These are phyloP conservation scores for Formica selysi DNA, from an alignment of 1,140 invertebrate genomes.

Conservation along the genomic window DNA sequence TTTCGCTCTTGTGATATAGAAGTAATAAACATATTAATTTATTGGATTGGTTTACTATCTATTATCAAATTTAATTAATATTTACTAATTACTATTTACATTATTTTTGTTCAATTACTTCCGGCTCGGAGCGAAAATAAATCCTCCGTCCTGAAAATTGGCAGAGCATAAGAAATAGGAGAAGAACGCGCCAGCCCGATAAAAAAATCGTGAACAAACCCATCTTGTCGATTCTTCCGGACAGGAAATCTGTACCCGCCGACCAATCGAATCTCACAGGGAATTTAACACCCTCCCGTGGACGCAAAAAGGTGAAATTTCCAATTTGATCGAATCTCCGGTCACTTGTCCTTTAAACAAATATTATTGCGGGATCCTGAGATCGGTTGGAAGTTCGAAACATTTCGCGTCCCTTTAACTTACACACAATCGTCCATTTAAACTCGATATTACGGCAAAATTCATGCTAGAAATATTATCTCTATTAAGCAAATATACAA, in stretches of 20 bases:
- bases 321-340: conserved; percentile 85
- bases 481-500: neutral
- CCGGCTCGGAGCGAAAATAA: neutral
- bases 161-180: conserved; percentile 26
- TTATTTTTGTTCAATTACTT: neutral
- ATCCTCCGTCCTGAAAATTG: neutral
- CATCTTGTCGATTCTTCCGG: conserved; percentile 78
- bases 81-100: neutral
- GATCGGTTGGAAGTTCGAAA: conserved; percentile 55
- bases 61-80: neutral
- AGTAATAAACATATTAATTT: neutral
- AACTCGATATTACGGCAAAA: neutral
- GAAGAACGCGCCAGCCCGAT: conserved; percentile 27
- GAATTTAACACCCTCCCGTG: conserved; percentile 84
- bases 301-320: conserved; percentile 83
- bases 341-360: conserved; percentile 77
- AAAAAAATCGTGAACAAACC: conserved; percentile 75
- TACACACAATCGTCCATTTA: too few species aligned
- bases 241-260: conserved; percentile 81
- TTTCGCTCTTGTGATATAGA: neutral
- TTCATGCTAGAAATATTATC: neutral
- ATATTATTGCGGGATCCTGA: conserved; percentile 66
- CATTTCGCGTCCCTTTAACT: neutral
- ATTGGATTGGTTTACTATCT: neutral
- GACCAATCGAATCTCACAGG: conserved; percentile 86